Evolutionary conservation across 2,797 vertebrate genomes (phyloP), one percentile per base, ranked within the genome.

Genomic region (Peromyscus aztecus): DNA sequence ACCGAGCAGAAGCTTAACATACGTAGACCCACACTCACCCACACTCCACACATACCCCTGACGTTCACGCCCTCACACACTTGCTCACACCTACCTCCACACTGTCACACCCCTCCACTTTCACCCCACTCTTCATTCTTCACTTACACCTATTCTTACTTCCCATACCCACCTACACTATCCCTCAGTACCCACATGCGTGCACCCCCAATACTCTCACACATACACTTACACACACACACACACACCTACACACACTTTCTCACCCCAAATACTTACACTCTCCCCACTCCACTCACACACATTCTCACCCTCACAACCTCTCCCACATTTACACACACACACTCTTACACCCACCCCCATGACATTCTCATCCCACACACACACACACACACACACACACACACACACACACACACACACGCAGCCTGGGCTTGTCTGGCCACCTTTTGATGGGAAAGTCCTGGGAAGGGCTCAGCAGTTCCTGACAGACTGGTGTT

Each of bases 401-500:
- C 52, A 52, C 52, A 52, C 16, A 27, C n/a, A 24, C 14, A 46
- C 27, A 12, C 57, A 14, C 17, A 1, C 14, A 49, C 2, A 14
- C 52, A 52, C 13, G 7, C 29, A 55, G 46, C 19, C 21, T 31
- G 9, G 6, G 2, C 81, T 83, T 59, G 21, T 75, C 43, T 12
- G 37, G 10, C 75, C 46, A 86, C 43, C 55, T 73, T 96, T 91
- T 65, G 92, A 92, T 92, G 85, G 90, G 27, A 76, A 11, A 63
- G 49, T 81, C 83, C 90, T 85, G 82, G 55, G 24, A 49, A 24
- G 6, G 76, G 94, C 94, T 93, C 92, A 17, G 80, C 61, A 91
- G 95, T 65, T 97, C 88, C 57, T 84, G 77, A 94, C 97, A 96
- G 98, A 65, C 98, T 94, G 97, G 98, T 97, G 97, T 98, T 98